Evolutionary conservation across 2,797 vertebrate genomes (phyloP).

Genomic region (Acanthurus tractus): DNA sequence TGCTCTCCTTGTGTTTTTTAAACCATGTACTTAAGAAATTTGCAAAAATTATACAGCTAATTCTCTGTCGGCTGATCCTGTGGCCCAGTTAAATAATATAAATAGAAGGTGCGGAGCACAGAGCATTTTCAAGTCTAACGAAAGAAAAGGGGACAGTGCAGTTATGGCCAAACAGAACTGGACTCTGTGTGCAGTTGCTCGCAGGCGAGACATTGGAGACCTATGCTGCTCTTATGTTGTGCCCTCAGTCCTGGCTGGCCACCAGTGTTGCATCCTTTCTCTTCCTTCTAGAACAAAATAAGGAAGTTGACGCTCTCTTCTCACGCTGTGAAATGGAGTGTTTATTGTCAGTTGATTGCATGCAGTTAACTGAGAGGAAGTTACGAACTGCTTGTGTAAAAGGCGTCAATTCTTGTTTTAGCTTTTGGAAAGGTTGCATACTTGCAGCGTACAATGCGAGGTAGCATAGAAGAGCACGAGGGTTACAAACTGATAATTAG

Average conservation of each 20-base stretch:
- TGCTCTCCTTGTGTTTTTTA: slow-evolving; percentile 26
- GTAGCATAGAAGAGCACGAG: slow-evolving; percentile 44
- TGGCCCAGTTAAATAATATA: slow-evolving; percentile 21
- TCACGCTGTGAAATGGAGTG: slow-evolving; percentile 72
- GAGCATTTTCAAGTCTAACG: slow-evolving; percentile 1
- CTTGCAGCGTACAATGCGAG: slow-evolving; percentile 24
- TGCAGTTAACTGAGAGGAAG: slow-evolving; percentile 71
- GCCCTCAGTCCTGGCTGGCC: slow-evolving; percentile 56
- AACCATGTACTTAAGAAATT: slow-evolving; percentile 32
- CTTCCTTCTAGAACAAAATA: slow-evolving; percentile 79
- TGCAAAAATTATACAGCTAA: not conserved
- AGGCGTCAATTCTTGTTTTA: slow-evolving; percentile 53
- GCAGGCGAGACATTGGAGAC: slow-evolving; percentile 36
- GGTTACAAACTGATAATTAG: slow-evolving; percentile 20
- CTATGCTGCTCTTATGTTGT: slow-evolving; percentile 28
- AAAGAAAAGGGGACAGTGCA: not conserved
- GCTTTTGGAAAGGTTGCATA: slow-evolving; percentile 32
- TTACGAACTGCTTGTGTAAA: slow-evolving; percentile 59
- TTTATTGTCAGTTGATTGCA: slow-evolving; percentile 73
- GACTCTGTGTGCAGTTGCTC: slow-evolving; percentile 29
- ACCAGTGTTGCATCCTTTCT: slow-evolving; percentile 50
- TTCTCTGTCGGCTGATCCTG: slow-evolving; percentile 34
- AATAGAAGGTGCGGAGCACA: slow-evolving; percentile 1
- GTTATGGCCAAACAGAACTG: slow-evolving; percentile 16
- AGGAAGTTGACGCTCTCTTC: slow-evolving; percentile 74